Evolutionary conservation across 2,888 invertebrate genomes (phyloP).

Genomic region (Tholera decimalis): DNA sequence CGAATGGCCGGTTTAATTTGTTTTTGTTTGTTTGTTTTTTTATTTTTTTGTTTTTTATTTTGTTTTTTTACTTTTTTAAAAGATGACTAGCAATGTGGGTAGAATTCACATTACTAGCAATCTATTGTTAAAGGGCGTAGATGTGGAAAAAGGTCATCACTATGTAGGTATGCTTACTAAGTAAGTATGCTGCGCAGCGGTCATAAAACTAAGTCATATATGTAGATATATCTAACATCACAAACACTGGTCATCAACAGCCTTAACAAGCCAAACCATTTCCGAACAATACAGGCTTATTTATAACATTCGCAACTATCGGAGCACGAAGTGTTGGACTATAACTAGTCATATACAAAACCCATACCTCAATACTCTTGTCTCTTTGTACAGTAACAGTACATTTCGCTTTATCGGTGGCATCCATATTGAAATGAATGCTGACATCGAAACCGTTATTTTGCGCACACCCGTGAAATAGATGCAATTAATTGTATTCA

Average conservation of each 20-base stretch:
- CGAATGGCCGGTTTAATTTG: no score
- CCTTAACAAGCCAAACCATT: conserved; percentile 54
- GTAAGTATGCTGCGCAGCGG: no score
- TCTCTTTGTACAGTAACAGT: conserved; percentile 72
- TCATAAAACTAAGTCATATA: conserved; percentile 7
- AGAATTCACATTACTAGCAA: no score
- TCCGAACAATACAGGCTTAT: conserved; percentile 53
- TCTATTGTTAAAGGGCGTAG: no score
- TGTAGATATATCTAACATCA: conserved; percentile 2
- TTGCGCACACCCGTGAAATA: conserved; percentile 80
- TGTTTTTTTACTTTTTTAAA: no score
- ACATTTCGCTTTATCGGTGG: conserved; percentile 77
- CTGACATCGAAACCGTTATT: conserved; percentile 82
- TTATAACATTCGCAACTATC: conserved; percentile 64
- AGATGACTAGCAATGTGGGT: no score
- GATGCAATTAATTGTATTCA: conserved; percentile 71
- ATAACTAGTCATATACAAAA: conserved; percentile 56
- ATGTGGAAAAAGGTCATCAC: no score
- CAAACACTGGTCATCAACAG: conserved; percentile 22
- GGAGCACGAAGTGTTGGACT: conserved; percentile 58
- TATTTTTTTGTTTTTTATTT: no score
- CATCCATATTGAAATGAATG: conserved; percentile 80
- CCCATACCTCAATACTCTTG: conserved; percentile 57
- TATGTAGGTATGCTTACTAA: no score
- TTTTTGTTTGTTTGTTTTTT: no score